Base-by-base conservation (phyloP, 2,113 vertebrate genomes). In the Strix uralensis region DNA sequence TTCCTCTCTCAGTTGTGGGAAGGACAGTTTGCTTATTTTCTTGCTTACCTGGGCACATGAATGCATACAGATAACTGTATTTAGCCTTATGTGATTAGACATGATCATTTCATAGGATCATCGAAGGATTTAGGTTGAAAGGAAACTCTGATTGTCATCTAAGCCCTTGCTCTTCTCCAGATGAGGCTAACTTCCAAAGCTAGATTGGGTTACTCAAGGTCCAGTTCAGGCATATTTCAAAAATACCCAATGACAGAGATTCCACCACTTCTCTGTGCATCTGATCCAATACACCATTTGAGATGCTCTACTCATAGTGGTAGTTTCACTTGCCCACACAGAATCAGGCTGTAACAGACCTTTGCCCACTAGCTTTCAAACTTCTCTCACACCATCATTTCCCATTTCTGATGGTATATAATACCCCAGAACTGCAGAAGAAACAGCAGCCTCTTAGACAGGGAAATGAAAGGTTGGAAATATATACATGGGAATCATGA, bases 251-350 rank as follows among this genome's bases (percentile, higher is more conserved):
- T 2, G 7, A 5, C 10, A 61, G 16, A 71, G 38, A 62, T 86
- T 72, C 11, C n/a, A 59, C 9, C 58, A 10, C 10, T 69, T 38
- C 38, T 59, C 22, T 14, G 20, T 2, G 7, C 15, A 14, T 23
- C 5, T 1, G 1, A 15, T 40, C 36, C 44, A 40, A 11, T 19
- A 44, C 10, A 69, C 27, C 23, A 15, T 36, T 81, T 63, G 44
- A 34, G 32, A 19, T 18, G 7, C 5, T 34, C 5, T 23, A 6
- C 13, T 44, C 3, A 0, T 23, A n/a, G 36, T 8, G 27, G 11
- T 8, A 22, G 32, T 80, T 29, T 55, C 40, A 26, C 26, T 58
- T 71, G 20, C 9, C 22, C 42, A 30, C 21, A 20, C 15, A 80
- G 15, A 44, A 46, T 10, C 14, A 2, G 18, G 11, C 15, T 40